Conservation (phyloP, 2,888 invertebrate species). For the Epistrophe grossulariae region DNA sequence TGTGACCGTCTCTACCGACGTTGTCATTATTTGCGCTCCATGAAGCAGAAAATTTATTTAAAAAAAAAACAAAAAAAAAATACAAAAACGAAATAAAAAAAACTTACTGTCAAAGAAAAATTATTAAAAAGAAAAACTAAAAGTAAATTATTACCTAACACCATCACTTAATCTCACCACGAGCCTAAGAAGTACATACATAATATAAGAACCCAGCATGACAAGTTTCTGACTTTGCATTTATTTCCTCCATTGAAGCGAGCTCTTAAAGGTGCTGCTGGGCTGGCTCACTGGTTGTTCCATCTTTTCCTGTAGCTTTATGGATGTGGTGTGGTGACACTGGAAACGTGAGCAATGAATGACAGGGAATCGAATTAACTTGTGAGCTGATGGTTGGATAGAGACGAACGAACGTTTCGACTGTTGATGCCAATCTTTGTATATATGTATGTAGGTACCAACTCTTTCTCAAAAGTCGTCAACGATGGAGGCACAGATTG, state of each 20-base stretch:
- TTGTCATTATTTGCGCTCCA: conserved; percentile 54
- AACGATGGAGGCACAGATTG: conserved; percentile 16
- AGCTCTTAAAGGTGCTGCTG: conserved; percentile 15
- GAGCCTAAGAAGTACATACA: conserved; percentile 23
- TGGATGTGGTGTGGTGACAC: conserved; percentile 36
- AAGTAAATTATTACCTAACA: conserved; percentile 59
- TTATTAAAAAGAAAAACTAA: conserved; percentile 32
- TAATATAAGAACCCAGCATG: conserved; percentile 47
- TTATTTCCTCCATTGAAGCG: conserved; percentile 51
- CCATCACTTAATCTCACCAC: conserved; percentile 51
- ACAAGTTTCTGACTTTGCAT: conserved; percentile 39
- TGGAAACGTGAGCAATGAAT: conserved; percentile 49
- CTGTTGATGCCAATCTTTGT: conserved; percentile 36
- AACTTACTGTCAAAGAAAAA: conserved; percentile 24
- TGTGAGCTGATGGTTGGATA: conserved; percentile 46
- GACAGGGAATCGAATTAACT: conserved; percentile 61
- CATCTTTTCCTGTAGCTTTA: conserved; percentile 1
- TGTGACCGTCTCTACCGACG: conserved; percentile 45
- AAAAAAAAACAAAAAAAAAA: too few relatives aligned
- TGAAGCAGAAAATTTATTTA: conserved; percentile 52
- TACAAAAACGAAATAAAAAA: neutral
- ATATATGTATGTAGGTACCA: neutral
- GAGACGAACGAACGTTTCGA: conserved; percentile 31
- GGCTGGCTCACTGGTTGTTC: neutral
- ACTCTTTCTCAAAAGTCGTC: neutral